Conservation (phyloP, 2,888 invertebrate species). For the Oxycera nigricornis region DNA sequence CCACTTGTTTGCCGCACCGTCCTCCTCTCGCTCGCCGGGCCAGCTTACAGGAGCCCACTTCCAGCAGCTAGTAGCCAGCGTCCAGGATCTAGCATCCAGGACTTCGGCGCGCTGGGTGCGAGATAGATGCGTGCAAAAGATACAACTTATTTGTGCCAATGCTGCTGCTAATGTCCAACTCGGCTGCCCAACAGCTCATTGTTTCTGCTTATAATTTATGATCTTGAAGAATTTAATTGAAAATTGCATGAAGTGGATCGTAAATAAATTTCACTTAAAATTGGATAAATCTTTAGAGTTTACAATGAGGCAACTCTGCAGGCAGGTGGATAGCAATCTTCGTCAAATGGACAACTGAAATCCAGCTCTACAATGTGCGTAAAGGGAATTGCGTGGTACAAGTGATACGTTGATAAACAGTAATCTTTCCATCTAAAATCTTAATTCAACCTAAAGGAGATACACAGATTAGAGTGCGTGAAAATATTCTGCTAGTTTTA, state of each 20-base stretch:
- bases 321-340: too few relatives aligned
- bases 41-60: not conserved
- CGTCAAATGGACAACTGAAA: too few relatives aligned
- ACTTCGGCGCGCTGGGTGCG: not conserved
- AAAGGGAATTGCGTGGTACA: too few relatives aligned
- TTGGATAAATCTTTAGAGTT: too few relatives aligned
- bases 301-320: too few relatives aligned
- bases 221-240: conserved; percentile 18
- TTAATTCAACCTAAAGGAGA: too few relatives aligned
- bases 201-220: conserved; percentile 24
- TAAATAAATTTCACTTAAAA: not conserved
- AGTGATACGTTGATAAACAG: too few relatives aligned
- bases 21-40: not conserved
- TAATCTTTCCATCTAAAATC: too few relatives aligned
- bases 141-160: conserved; percentile 34
- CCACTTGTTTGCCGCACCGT: conserved; percentile 33
- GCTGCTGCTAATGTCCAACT: conserved; percentile 18
- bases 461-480: too few relatives aligned
- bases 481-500: too few relatives aligned
- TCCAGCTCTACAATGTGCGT: too few relatives aligned
- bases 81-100: not conserved
- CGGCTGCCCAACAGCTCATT: conserved; percentile 12
- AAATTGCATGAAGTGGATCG: conserved; percentile 4
- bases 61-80: not conserved
- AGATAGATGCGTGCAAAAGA: conserved; percentile 21